Percentiles rank a stretch among this genome's conserved stretches.
Evolutionary conservation across 2,888 invertebrate genomes (phyloP).

Genomic region (Drosophila tanythrix): DNA sequence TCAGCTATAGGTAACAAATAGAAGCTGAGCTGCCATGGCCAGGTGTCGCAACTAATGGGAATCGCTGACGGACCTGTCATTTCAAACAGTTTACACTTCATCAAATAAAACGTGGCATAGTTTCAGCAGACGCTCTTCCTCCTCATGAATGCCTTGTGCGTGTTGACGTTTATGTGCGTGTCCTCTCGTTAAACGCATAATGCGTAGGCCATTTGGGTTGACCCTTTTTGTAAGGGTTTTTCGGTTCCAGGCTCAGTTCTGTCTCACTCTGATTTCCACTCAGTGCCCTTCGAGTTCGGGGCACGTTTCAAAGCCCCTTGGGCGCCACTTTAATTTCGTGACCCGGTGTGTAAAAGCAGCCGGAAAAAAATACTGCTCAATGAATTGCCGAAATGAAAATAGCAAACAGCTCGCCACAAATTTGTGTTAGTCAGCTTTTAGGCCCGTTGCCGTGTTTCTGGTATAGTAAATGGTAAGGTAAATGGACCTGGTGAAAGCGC

Average conservation of each 20-base stretch:
- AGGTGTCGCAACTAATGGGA: constrained; percentile 39
- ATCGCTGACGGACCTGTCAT: constrained; percentile 43
- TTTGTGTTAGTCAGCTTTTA: constrained; percentile 63
- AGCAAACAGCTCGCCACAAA: constrained; percentile 52
- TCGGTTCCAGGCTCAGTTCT: constrained; percentile 4
- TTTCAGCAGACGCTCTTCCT: constrained; percentile 25
- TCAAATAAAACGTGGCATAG: constrained; percentile 65
- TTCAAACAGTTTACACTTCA: constrained; percentile 74
- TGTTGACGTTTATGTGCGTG: constrained; percentile 39
- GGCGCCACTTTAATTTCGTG: constrained; percentile 64
- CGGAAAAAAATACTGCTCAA: constrained; percentile 36
- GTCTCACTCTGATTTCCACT: not conserved
- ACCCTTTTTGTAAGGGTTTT: constrained; percentile 53
- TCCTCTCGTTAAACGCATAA: constrained; percentile 61
- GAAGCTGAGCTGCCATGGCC: constrained; percentile 16
- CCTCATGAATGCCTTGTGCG: constrained; percentile 21
- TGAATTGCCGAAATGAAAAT: constrained; percentile 62
- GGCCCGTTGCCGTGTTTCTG: constrained; percentile 22
- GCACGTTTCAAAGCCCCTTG: constrained; percentile 58
- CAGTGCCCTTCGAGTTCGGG: not conserved
- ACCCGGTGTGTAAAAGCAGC: constrained; percentile 38
- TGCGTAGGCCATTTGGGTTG: constrained; percentile 58
- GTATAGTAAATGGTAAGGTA: constrained; percentile 32
- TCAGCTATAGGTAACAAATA: constrained; percentile 42
- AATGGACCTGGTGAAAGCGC: constrained; percentile 53